Base-by-base conservation (phyloP, 2,797 vertebrate genomes). In the Myripristis jacobus region DNA sequence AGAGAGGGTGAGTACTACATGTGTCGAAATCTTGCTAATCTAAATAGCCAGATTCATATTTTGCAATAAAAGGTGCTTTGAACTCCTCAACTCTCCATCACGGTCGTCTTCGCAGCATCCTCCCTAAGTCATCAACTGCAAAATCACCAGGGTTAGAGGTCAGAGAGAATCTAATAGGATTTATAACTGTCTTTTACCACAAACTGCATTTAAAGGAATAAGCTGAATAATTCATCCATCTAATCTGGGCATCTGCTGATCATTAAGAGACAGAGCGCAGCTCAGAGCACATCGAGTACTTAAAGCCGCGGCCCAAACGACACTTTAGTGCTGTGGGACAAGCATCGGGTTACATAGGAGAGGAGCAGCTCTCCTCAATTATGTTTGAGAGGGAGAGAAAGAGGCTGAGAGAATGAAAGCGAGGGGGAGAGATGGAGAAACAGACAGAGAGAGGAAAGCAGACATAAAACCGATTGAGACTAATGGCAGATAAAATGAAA, bases 151-250 rank as follows among this genome's bases (percentile, higher is more conserved):
- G 65, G 38, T 71, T 62, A 71, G 59, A 75, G 62, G 63, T 79
- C 53, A 24, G 27, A 38, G 34, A 38, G 44, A 58, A 16, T 38
- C 55, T 68, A 66, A 71, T 57, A 75, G 57, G 73, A 81, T 82
- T 75, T 81, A 76, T 82, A 74, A 70, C 59, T 3, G 15, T 78
- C 59, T 77, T 85, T 70, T 74, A 79, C 73, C 71, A 88, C 81
- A 84, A 85, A 78, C 55, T 80, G 58, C 81, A 75, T 83, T 87
- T 75, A 80, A 84, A 57, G 70, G 79, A 83, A 85, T 79, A 77
- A 74, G 22, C 50, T 87, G 57, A 91, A 91, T 90, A 70, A 91
- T 90, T 88, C 22, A 92, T 79, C 34, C 1, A 51, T 60, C 60
- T 85, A 77, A 84, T 90, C 82, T 84, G 59, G 66, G 73, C 19